Evolutionary conservation across 37 sponge, comb jelly and placozoan genomes (phyloP), one percentile per base, ranked within the genome.

Genomic region (Aphrocallistes beatrix): DNA sequence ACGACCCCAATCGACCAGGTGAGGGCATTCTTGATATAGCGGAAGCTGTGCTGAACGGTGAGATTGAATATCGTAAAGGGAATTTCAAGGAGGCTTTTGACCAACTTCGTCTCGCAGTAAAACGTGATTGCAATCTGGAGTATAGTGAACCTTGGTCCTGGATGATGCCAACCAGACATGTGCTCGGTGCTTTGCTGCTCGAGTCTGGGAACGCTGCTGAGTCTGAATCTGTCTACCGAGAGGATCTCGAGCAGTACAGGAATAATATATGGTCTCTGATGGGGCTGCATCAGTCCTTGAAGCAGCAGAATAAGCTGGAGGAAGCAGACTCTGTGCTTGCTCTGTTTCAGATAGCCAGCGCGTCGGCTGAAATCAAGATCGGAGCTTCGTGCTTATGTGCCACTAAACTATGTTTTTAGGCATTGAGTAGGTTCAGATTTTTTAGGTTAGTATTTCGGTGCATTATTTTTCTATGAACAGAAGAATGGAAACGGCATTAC

Each of bases 61-160:
- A 91, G 82, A 81, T 91, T 38, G 88, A 91, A 82, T 90, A 90
- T 50, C 83, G 47, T 36, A 87, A 87, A 39, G 90, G 90, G 1
- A 87, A 90, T 83, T 30, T 37, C 38, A 37, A 90, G 36, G 38
- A 85, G 34, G 90, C 90, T 16, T 90, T 90, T 47, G 37, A 87
- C 50, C 83, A 85, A 37, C 90, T 90, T 23, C 87, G 85, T 38
- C 9, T 85, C 16, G 90, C 90, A 23, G 90, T 90, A 23, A 37
- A 88, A 49, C 91, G 88, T 83, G 91, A 90, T 45, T 36, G 0
- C 37, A 82, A 48, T 42, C 37, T 90, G 51, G 28, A 36, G 0
- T 90, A 90, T 47, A 86, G 85, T 37, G 91, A 90, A 86, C 91
- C 91, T 0, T 90, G 91, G 91, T 88, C 88, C 13, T 90, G 91